These are phyloP conservation scores for Thaleichthys pacificus DNA, from an alignment of 2,797 vertebrate genomes.

Conservation along the genomic window DNA sequence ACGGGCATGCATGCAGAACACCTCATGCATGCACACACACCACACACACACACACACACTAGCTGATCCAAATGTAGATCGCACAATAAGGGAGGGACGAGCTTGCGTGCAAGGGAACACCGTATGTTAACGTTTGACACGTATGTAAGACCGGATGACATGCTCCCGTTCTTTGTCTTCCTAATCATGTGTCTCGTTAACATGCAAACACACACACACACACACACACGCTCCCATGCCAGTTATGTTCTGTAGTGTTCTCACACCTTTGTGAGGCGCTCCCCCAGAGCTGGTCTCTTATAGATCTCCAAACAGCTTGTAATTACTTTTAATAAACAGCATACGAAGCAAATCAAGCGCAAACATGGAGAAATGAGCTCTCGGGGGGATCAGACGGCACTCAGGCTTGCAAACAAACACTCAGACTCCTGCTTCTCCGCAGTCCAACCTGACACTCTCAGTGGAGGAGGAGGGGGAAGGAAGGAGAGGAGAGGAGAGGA, in stretches of 20 bases:
- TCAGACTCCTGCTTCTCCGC: slow-evolving; percentile 3
- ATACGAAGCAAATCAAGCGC: slow-evolving; percentile 85
- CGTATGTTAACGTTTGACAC: not conserved
- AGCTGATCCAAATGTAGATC: no score
- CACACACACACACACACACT: no score
- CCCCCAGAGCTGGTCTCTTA: slow-evolving; percentile 63
- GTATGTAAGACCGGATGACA: not conserved
- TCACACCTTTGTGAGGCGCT: slow-evolving; percentile 55
- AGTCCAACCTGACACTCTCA: slow-evolving; percentile 35
- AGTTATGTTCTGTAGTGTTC: slow-evolving; percentile 53
- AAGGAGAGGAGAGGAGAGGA: not conserved
- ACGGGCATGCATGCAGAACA: not conserved
- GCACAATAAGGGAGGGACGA: no score
- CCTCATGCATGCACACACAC: no score
- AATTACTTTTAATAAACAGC: slow-evolving; percentile 87
- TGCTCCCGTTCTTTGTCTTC: not conserved
- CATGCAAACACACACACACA: slow-evolving; percentile 11
- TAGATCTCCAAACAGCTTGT: slow-evolving; percentile 86
- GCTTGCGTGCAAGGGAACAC: no score
- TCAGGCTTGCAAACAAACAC: slow-evolving; percentile 66
- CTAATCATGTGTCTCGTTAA: not conserved
- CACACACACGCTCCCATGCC: slow-evolving; percentile 17
- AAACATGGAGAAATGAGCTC: slow-evolving; percentile 81
- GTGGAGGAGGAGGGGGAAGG: slow-evolving; percentile 17
- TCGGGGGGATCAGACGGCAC: slow-evolving; percentile 69